Evolutionary conservation across 2,113 vertebrate species (phyloP).

Genomic region (Megatriorchis doriae): DNA sequence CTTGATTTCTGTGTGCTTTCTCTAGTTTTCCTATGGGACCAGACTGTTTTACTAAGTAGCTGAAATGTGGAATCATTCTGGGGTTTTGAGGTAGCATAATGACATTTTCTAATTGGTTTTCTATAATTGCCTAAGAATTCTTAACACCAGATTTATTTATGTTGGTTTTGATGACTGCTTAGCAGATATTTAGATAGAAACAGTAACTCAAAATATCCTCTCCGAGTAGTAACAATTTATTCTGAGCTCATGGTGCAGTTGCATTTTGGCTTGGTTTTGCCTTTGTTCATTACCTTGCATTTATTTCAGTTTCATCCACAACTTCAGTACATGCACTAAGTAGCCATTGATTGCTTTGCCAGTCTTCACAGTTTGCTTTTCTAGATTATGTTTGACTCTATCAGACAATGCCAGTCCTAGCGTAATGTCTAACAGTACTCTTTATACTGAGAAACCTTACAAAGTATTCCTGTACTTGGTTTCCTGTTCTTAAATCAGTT

Average conservation of each 20-base stretch:
- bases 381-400: not conserved
- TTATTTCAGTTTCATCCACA: not conserved
- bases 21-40: accelerated
- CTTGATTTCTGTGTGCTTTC: not conserved
- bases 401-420: not conserved
- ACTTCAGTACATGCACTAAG: not conserved
- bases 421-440: not conserved
- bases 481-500: not conserved
- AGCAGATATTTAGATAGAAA: not conserved
- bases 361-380: not conserved
- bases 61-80: not conserved
- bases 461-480: not conserved
- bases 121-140: not conserved
- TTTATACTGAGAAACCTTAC: not conserved
- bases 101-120: not conserved
- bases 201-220: not conserved
- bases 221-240: not conserved
- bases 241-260: not conserved
- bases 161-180: not conserved
- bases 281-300: not conserved
- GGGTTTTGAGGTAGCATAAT: not conserved
- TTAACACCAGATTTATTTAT: not conserved
- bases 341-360: not conserved
- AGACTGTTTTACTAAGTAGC: not conserved
- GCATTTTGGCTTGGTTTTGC: not conserved